These are phyloP conservation scores for Taeniopygia guttata DNA, from an alignment of 2,797 vertebrate genomes.

Conservation along the genomic window DNA sequence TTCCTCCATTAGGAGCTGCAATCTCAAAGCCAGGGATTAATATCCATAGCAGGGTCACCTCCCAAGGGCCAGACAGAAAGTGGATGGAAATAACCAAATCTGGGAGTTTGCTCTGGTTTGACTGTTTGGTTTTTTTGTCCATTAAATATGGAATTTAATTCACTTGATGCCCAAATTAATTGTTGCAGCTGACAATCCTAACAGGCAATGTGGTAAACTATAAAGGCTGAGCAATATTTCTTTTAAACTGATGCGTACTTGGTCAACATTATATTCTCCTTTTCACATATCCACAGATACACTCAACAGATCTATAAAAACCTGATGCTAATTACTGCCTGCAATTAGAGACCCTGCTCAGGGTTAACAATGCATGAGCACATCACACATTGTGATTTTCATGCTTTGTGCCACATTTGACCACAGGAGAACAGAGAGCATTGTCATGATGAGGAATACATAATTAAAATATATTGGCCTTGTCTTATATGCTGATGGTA, in stretches of 20 bases:
- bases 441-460: neutral
- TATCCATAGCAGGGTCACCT: neutral
- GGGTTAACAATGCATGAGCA: neutral
- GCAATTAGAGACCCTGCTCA: neutral
- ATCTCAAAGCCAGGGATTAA: constrained; percentile 46
- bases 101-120: neutral
- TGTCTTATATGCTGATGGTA: neutral
- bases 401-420: neutral
- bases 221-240: neutral
- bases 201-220: neutral
- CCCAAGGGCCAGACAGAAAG: neutral
- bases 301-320: neutral
- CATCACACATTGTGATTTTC: neutral
- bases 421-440: neutral
- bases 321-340: neutral
- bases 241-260: neutral
- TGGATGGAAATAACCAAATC: neutral
- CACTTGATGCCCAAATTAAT: neutral
- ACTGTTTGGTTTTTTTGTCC: neutral
- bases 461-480: constrained; percentile 6
- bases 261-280: neutral
- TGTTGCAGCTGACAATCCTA: neutral
- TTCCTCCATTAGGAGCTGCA: constrained; percentile 30
- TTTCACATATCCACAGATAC: neutral
- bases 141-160: neutral